These are phyloP conservation scores for Glossosoma conforme DNA, from an alignment of 1,140 invertebrate species.

Conservation along the genomic window DNA sequence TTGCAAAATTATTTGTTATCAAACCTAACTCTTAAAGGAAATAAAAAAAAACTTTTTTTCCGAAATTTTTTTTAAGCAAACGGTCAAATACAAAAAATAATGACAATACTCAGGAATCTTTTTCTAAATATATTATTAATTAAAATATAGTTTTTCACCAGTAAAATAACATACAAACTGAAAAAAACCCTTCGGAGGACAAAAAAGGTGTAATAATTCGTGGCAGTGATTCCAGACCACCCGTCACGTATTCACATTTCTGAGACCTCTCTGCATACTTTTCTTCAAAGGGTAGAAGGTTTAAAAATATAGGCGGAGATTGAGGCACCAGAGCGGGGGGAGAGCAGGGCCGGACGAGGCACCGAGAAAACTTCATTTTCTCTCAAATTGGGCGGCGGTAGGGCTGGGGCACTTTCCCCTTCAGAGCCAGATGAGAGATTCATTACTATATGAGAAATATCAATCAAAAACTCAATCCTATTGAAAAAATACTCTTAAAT, in stretches of 20 bases:
- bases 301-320: constrained; percentile 32
- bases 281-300: constrained; percentile 31
- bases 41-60: too few relatives aligned
- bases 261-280: constrained; percentile 33
- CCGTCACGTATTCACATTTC: constrained; percentile 29
- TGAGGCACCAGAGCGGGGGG: too few relatives aligned
- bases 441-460: too few relatives aligned
- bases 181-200: background rate
- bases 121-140: background rate
- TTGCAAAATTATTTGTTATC: too few relatives aligned
- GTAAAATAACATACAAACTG: too few relatives aligned
- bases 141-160: background rate
- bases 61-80: too few relatives aligned
- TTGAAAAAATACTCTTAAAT: too few relatives aligned
- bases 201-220: too few relatives aligned
- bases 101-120: too few relatives aligned
- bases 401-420: background rate
- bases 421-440: background rate
- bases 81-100: too few relatives aligned
- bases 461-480: too few relatives aligned
- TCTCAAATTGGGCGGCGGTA: constrained; percentile 17
- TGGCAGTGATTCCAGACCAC: constrained; percentile 5
- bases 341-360: constrained; percentile 20
- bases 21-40: too few relatives aligned
- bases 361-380: constrained; percentile 31